Base-by-base conservation (phyloP, 2,113 vertebrate genomes). In the Lagopus muta region DNA sequence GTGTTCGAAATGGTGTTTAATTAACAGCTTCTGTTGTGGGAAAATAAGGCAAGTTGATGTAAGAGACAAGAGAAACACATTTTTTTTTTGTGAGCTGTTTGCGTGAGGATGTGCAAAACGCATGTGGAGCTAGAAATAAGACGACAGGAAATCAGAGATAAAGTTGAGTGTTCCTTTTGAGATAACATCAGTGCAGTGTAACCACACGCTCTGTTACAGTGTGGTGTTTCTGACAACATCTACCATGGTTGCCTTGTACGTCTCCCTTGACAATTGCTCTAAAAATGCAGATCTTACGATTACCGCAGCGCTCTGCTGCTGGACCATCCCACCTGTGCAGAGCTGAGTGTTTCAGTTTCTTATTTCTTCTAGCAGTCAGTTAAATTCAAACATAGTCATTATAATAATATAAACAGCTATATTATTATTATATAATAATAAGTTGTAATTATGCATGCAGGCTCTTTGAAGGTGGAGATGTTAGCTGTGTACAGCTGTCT, bases 61-160 rank as follows among this genome's bases (percentile, higher is more conserved):
- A 54, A 15, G 69, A 76, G 60, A 58, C 1, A 8, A 66, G n/a
- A 24, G 30, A 76, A 80, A 47, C 6, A 5, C 13, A 22, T 2
- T 54, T 89, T 87, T 58, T 80, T 58, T 80, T 3, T 38, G 58
- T 11, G n/a, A 66, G 10, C 45, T 50, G 40, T 82, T 89, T 76
- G 43, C 21, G 27, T 71, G 70, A 87, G 42, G 64, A 27, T 82
- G 32, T 78, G 27, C 27, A 67, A 54, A 82, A 82, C 42, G 58
- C 17, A 28, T 8, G 15, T 18, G 55, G 50, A 81, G 88, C 38
- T 86, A 5, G 32, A 57, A 57, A 40, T 42, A 48, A 86, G 58
- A 57, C 84, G 34, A 83, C 79, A 52, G 93, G 91, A 96, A 93
- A 95, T 94, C n/a, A 8, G 78, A 88, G 71, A 17, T 43, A 3